Percentiles rank a stretch among this genome's conserved stretches.
phyloP scores from a whole-genome alignment of 2,888 invertebrate genomes.

The Drosophila seclusa region DNA sequence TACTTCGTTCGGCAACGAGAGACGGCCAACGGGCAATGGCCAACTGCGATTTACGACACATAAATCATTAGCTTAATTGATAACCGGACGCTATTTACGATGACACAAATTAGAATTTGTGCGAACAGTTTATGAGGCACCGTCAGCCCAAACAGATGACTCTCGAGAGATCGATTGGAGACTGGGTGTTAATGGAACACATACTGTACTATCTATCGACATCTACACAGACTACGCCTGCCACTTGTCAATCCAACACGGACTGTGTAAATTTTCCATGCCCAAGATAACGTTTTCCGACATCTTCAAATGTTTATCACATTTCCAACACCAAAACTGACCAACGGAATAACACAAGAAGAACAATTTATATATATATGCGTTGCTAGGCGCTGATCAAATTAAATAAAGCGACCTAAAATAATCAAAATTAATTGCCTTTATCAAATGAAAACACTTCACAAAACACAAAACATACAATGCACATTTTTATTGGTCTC shows the following conservation, averaged over 20 bases:
- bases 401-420: conserved; percentile 28
- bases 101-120: conserved; percentile 82
- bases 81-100: conserved; percentile 77
- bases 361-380: neutral
- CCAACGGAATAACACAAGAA: conserved; percentile 20
- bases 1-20: conserved; percentile 34
- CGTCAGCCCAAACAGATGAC: conserved; percentile 28
- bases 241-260: neutral
- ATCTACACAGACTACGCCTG: neutral
- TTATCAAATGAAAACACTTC: conserved; percentile 46
- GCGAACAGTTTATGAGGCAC: conserved; percentile 70
- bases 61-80: conserved; percentile 80
- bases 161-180: neutral
- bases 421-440: conserved; percentile 48
- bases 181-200: conserved; percentile 59
- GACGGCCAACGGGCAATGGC: neutral
- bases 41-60: conserved; percentile 68
- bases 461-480: conserved; percentile 17
- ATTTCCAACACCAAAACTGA: conserved; percentile 42
- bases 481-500: conserved; percentile 33
- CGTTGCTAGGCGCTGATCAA: conserved; percentile 43
- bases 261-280: conserved; percentile 58
- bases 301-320: conserved; percentile 45
- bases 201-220: neutral
- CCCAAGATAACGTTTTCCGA: conserved; percentile 50